Percentiles rank a stretch among this genome's conserved stretches.
These are phyloP conservation scores for Calyptommatus sinebrachiatus DNA, from an alignment of 2,113 vertebrate genomes.

Conservation along the genomic window DNA sequence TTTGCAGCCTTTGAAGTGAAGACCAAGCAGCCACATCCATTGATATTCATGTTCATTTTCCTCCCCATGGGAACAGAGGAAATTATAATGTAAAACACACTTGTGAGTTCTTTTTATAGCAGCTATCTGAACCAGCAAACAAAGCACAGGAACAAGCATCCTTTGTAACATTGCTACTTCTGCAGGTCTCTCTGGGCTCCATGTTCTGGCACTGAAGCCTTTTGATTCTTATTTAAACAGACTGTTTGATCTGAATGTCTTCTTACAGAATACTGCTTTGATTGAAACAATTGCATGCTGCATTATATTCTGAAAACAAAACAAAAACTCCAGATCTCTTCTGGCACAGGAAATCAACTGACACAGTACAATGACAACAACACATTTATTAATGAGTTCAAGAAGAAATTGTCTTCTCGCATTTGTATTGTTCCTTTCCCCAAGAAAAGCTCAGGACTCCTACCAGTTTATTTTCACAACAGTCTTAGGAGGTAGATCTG, in stretches of 20 bases:
- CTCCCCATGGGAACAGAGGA: constrained; percentile 1
- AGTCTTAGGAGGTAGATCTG: not conserved
- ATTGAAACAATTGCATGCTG: constrained; percentile 18
- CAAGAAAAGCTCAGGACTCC: not conserved
- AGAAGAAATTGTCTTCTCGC: not conserved
- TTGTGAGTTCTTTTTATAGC: not conserved
- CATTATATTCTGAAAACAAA: not conserved
- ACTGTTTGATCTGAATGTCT: constrained; percentile 7
- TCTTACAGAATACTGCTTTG: constrained; percentile 25
- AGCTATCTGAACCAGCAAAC: constrained; percentile 10
- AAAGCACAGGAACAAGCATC: constrained; percentile 10
- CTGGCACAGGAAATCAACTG: constrained; percentile 3
- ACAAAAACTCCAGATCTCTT: not conserved
- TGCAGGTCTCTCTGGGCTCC: constrained; percentile 6
- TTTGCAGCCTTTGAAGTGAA: constrained; percentile 14
- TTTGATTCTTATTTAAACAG: constrained; percentile 20
- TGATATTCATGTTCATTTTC: constrained; percentile 4
- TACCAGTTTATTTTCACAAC: not conserved
- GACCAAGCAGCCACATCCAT: not conserved
- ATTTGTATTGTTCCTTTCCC: not conserved
- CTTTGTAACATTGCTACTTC: constrained; percentile 12
- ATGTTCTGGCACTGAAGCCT: constrained; percentile 15
- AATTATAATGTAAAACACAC: constrained; percentile 21
- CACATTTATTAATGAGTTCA: constrained; percentile 1
- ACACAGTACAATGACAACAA: not conserved